Base-by-base conservation (phyloP, 2,113 vertebrate species). In the Oryzias javanicus region DNA sequence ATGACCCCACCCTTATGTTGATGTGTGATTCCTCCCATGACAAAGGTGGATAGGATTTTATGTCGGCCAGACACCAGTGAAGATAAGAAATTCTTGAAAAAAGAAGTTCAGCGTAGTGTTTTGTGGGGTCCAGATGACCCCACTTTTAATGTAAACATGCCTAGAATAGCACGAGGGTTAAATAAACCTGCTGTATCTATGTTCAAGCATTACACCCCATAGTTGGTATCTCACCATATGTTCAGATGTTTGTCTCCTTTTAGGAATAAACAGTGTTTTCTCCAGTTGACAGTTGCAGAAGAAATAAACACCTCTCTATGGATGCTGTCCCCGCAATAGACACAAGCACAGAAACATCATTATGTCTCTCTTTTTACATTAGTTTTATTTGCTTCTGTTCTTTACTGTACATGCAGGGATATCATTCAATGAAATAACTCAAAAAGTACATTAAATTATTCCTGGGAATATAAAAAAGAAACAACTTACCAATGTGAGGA, bases 151-250 rank as follows among this genome's bases (percentile, higher is more conserved):
- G n/a, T n/a, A n/a, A n/a, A n/a, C n/a, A n/a, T n/a, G n/a, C n/a
- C n/a, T n/a, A n/a, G n/a, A n/a, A n/a, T n/a, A n/a, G n/a, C n/a
- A n/a, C n/a, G n/a, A n/a, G n/a, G n/a, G n/a, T n/a, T 35, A 35
- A 35, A 35, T 35, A 35, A 35, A 35, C 8, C 29, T 35, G 29
- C 6, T 35, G 29, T 35, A 35, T 35, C n/a, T n/a, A n/a, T n/a
- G 10, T 35, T 35, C 29, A 35, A 35, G 29, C 29, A 10, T 35
- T 35, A 35, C 7, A 35, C 29, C 29, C 7, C 10, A 10, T 35
- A 35, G 29, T 35, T 35, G 29, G 29, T 35, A 35, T 10, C 78
- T 92, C 81, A 94, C 94, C 92, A 94, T 95, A 84, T 78, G 83
- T 48, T 85, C 84, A 85, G 80, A 79, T 91, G 74, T 91, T 82